These are phyloP conservation scores for Muscicapa striata DNA, from an alignment of 2,797 vertebrate genomes.

Conservation along the genomic window DNA sequence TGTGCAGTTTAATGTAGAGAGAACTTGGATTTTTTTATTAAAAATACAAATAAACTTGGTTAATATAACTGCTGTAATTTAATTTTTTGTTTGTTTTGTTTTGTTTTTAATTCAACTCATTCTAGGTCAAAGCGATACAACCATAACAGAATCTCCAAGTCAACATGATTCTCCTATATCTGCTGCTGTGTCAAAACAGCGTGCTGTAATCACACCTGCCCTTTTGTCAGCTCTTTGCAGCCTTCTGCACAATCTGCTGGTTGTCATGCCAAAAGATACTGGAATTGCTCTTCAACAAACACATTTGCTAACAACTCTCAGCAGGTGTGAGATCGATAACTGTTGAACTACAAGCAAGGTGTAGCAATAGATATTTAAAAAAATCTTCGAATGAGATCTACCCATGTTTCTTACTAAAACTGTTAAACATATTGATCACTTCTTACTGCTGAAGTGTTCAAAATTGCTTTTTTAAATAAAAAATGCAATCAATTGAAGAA, in stretches of 20 bases:
- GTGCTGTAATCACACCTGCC: slow-evolving; percentile 85
- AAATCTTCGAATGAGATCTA: neutral
- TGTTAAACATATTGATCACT: neutral
- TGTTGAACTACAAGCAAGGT: neutral
- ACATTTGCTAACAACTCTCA: slow-evolving; percentile 81
- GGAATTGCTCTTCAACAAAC: slow-evolving; percentile 79
- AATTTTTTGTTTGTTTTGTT: neutral
- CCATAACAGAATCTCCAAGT: slow-evolving; percentile 76
- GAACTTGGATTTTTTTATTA: neutral
- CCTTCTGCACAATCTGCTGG: slow-evolving; percentile 88
- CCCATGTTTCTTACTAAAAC: neutral
- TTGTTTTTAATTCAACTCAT: neutral
- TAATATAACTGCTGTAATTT: neutral
- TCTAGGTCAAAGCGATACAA: slow-evolving; percentile 86
- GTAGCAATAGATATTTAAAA: neutral
- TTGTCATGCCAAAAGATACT: slow-evolving; percentile 85
- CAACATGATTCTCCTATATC: slow-evolving; percentile 75
- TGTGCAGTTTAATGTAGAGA: neutral
- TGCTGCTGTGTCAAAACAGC: slow-evolving; percentile 67
- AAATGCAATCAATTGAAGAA: neutral
- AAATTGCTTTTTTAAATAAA: neutral
- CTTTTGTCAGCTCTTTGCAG: slow-evolving; percentile 88
- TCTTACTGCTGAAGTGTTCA: neutral
- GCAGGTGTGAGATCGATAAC: slow-evolving; percentile 79
- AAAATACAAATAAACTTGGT: neutral